Evolutionary conservation across 1,140 invertebrate species (phyloP), one percentile per base, ranked within the genome.

Genomic region (Mactra quadrangularis): DNA sequence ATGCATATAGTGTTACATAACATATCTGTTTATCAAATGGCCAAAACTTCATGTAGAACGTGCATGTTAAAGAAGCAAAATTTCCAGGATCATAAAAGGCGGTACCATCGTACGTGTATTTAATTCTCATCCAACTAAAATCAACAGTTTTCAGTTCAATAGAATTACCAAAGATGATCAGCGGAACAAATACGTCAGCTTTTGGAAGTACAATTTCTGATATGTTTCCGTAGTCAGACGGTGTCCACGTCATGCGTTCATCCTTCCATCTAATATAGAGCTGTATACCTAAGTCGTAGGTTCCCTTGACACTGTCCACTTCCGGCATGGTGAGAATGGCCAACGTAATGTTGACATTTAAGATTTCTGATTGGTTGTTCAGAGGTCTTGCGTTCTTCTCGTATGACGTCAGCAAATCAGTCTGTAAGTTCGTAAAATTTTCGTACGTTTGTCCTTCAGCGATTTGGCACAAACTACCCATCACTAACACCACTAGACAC

Each of bases 241-340:
- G 47, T 19, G 27, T 53, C 68, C 68, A 71, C 11, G 50, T 71
- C 22, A 71, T 9, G 52, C 41, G n/a, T 35, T 55, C 68, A 31
- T 71, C 68, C 17, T 53, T 47, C 68, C 68, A 71, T 45, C 47
- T 38, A 9, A 27, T 22, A 1, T 2, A 15, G 15, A 41, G 6
- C 60, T 45, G 41, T 17, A 64, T 35, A 4, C 35, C 60, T 38
- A 64, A 45, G 22, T 15, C 47, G 3, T 45, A 19, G 17, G 60
- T n/a, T 4, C 60, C 60, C 0, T 22, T 17, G 19, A 64, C 19
- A 4, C 9, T 33, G 22, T 64, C 35, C 1, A 64, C 60, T 41
- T 64, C 60, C 19, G 60, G 3, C n/a, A 64, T 64, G 22, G 31
- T 45, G 27, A 64, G 47, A 3, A 64, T 1, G 31, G 31, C 15